Evolutionary conservation across 2,888 invertebrate genomes (phyloP).

Genomic region (Andrena flavipes): DNA sequence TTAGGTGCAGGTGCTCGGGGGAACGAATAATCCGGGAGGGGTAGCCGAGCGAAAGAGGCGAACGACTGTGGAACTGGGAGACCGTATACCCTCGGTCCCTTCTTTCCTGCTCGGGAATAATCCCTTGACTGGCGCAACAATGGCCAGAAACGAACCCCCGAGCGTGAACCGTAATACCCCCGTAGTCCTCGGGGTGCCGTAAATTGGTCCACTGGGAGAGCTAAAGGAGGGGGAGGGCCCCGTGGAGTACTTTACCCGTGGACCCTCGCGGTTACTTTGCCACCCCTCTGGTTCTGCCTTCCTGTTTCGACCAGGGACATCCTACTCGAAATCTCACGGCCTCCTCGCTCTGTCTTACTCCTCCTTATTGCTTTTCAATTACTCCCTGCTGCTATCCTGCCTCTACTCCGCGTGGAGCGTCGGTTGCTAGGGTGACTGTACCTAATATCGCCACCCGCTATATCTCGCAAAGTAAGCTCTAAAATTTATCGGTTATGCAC

Average conservation of each 20-base stretch:
- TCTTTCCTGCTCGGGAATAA: conserved; percentile 72
- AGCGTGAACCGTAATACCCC: conserved; percentile 70
- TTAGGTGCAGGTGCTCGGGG: conserved; percentile 61
- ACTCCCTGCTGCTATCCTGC: conserved; percentile 29
- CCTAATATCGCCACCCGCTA: no score
- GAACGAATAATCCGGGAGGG: conserved; percentile 56
- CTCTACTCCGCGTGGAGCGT: background rate
- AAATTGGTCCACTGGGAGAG: conserved; percentile 80
- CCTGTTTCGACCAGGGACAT: conserved; percentile 47
- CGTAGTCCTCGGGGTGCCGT: conserved; percentile 78
- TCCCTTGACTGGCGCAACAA: conserved; percentile 75
- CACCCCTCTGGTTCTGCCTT: conserved; percentile 67
- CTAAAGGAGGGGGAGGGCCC: conserved; percentile 42
- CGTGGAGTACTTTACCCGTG: conserved; percentile 51
- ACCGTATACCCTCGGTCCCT: conserved; percentile 32
- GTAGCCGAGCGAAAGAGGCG: conserved; percentile 50
- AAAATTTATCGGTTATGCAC: no score
- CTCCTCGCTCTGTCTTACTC: conserved; percentile 26
- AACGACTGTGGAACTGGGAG: conserved; percentile 57
- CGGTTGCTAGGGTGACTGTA: no score
- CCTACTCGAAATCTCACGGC: conserved; percentile 55
- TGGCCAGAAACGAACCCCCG: conserved; percentile 79
- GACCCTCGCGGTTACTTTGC: conserved; percentile 66
- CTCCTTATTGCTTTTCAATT: conserved; percentile 48
- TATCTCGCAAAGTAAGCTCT: no score